Evolutionary conservation across 2,888 invertebrate genomes (phyloP).

Genomic region (Tenodera sinensis): DNA sequence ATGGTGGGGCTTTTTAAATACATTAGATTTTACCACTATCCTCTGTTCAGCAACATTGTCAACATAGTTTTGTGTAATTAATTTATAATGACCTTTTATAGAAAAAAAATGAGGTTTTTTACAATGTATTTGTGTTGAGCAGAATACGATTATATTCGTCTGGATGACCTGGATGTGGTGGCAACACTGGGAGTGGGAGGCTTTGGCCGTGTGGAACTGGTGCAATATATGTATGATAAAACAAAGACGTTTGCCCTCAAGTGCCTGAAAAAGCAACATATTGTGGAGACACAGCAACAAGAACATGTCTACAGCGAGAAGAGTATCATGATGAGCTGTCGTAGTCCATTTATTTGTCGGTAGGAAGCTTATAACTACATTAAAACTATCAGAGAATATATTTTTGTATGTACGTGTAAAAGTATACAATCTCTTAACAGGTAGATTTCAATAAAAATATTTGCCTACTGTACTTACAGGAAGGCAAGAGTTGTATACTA

Average conservation of each 20-base stretch:
- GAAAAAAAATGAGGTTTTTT: background rate
- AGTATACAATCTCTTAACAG: too few species aligned
- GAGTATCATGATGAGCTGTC: constrained; percentile 65
- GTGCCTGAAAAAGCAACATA: constrained; percentile 83
- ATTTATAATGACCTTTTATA: too few species aligned
- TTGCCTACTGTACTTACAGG: too few species aligned
- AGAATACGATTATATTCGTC: constrained; percentile 46
- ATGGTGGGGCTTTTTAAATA: too few species aligned
- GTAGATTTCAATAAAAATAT: too few species aligned
- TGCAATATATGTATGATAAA: constrained; percentile 55
- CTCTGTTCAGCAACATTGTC: too few species aligned
- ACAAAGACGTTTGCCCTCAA: constrained; percentile 74
- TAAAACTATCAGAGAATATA: too few species aligned
- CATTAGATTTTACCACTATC: too few species aligned
- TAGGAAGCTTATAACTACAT: constrained; percentile 37
- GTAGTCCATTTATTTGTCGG: constrained; percentile 72
- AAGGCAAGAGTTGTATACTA: background rate
- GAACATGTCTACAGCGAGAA: constrained; percentile 88
- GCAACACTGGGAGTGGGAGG: constrained; percentile 91
- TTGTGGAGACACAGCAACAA: constrained; percentile 83
- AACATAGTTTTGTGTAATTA: too few species aligned
- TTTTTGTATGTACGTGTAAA: too few species aligned
- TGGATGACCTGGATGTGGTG: constrained; percentile 72
- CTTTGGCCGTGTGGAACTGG: constrained; percentile 84
- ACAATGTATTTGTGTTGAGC: constrained; percentile 26